These are phyloP conservation scores for Nasonovia ribisnigri DNA, from an alignment of 2,888 invertebrate genomes.

Conservation along the genomic window DNA sequence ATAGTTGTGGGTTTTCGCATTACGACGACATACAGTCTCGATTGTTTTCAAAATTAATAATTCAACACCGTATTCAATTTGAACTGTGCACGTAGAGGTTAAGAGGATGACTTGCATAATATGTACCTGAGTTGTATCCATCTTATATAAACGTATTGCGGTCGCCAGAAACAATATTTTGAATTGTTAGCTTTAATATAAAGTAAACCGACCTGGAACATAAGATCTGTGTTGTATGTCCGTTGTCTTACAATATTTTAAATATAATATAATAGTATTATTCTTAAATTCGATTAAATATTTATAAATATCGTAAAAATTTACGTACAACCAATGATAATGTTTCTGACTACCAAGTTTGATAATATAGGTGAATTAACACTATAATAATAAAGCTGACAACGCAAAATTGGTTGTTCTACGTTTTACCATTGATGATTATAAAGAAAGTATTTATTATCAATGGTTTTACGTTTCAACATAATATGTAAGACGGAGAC, in stretches of 20 bases:
- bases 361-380: not conserved
- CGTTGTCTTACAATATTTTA: not conserved
- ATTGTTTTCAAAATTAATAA: conserved; percentile 35
- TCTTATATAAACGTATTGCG: not conserved
- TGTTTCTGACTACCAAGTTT: not conserved
- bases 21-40: not conserved
- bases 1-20: not conserved
- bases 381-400: not conserved
- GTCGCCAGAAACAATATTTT: not conserved
- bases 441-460: no score
- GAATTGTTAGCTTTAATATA: not conserved
- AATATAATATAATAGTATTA: not conserved
- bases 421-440: no score
- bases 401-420: not conserved
- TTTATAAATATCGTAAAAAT: not conserved
- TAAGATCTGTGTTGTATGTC: not conserved
- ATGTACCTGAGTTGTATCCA: not conserved
- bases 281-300: not conserved
- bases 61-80: not conserved
- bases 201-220: not conserved
- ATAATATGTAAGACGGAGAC: not conserved
- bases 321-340: not conserved
- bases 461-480: not conserved
- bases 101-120: not conserved
- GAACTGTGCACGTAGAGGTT: not conserved